These are phyloP conservation scores for Drosophila pseudoobscura DNA, from an alignment of 1,140 invertebrate genomes.

Conservation along the genomic window DNA sequence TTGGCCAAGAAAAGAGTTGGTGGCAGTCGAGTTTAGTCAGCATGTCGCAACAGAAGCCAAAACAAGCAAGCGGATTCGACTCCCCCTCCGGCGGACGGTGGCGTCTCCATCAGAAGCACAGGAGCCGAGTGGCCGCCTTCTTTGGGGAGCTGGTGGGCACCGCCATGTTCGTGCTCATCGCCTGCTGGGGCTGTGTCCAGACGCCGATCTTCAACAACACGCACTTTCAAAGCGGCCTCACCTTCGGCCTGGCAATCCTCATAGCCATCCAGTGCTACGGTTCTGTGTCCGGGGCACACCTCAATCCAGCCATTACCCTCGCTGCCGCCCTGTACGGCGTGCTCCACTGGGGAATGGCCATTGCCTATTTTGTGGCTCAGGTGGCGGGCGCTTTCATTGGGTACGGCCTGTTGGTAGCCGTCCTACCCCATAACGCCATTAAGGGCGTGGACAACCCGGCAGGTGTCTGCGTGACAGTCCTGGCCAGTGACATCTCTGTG, in stretches of 20 bases:
- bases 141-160: constrained; percentile 90
- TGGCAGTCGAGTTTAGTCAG: constrained; percentile 41
- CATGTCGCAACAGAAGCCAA: constrained; percentile 58
- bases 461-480: constrained; percentile 86
- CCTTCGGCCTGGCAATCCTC: constrained; percentile 71
- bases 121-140: constrained; percentile 42
- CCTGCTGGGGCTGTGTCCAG: constrained; percentile 88
- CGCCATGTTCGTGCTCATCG: constrained; percentile 88
- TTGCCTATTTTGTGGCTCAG: constrained; percentile 90
- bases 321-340: constrained; percentile 85
- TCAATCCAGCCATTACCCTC: constrained; percentile 93
- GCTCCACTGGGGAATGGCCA: constrained; percentile 85
- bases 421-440: constrained; percentile 84
- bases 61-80: constrained; percentile 15
- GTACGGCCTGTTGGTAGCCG: constrained; percentile 88
- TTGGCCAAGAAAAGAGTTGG: neutral
- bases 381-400: constrained; percentile 88
- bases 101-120: constrained; percentile 10
- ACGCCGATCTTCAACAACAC: constrained; percentile 47
- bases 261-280: constrained; percentile 88
- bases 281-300: constrained; percentile 93
- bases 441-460: constrained; percentile 56
- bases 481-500: constrained; percentile 83
- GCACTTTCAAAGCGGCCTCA: constrained; percentile 63
- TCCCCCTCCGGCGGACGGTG: constrained; percentile 6